Evolutionary conservation across 2,113 vertebrate species (phyloP).

Genomic region (Heliornis fulica): DNA sequence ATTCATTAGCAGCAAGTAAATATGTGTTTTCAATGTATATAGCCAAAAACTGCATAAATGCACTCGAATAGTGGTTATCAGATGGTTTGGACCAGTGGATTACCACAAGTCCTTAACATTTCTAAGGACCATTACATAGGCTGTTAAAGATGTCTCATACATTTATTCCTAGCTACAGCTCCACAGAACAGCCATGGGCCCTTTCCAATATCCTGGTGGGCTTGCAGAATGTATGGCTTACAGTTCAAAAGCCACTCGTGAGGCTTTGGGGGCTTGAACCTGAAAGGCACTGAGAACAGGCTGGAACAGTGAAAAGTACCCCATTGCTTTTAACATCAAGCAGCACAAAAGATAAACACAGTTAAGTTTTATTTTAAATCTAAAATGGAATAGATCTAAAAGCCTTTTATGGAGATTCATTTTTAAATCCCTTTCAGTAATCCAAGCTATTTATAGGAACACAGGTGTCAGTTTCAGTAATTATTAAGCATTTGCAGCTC

Average conservation of each 20-base stretch:
- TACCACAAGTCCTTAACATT: not conserved
- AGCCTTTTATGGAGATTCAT: not conserved
- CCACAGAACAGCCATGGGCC: not conserved
- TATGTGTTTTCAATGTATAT: not conserved
- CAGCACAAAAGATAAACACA: not conserved
- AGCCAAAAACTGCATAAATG: not conserved
- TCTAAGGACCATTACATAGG: not conserved
- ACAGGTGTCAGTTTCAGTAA: not conserved
- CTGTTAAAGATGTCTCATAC: not conserved
- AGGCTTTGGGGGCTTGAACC: accelerated
- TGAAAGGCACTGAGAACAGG: not conserved
- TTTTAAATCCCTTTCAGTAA: not conserved
- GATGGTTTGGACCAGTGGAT: not conserved
- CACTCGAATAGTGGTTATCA: not conserved
- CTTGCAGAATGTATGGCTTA: not conserved
- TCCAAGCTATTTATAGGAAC: not conserved
- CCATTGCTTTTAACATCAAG: not conserved
- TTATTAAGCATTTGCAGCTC: not conserved
- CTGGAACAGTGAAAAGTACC: not conserved
- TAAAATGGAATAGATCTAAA: not conserved
- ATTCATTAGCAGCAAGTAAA: not conserved
- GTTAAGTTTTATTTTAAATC: not conserved
- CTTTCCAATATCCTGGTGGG: not conserved
- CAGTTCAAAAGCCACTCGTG: not conserved
- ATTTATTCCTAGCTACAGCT: not conserved